Evolutionary conservation across 2,888 invertebrate species (phyloP), one percentile per base, ranked within the genome.

Genomic region (Agonopterix alstromeriana): DNA sequence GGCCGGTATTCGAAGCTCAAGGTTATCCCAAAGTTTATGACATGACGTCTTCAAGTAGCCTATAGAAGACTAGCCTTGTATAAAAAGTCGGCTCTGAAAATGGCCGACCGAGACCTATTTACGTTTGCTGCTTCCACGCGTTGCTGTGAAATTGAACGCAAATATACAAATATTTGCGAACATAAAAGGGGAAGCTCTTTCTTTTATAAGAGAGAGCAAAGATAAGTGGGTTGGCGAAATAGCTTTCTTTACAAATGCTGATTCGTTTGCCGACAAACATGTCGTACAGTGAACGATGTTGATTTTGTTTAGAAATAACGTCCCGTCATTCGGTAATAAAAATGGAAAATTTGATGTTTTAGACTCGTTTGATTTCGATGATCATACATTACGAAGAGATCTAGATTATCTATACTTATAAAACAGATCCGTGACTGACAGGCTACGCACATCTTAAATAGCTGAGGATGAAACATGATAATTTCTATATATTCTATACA

Each of bases 71-170:
- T 27, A 27, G 55, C 65, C 64, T 63, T 66, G 66, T 58, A 57
- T 49, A 52, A 56, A 46, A 55, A 53, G 46, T 49, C 52, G 47
- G 51, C 42, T 47, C 53, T 60, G 61, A 60, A 67, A 60, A 57
- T 14, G 10, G 53, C 51, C 51, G 67, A 50, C 68, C 70, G 54
- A 73, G 73, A 77, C 73, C 71, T 73, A 81, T 74, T 77, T 77
- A 58, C 63, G 61, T 59, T 63, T 57, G 63, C 63, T 59, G 55
- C 59, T 61, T 63, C 63, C 64, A 63, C 59, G 50, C 54, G 51
- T 8, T 11, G 12, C 42, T 7, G 8, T 8, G 64, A 67, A 74
- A 74, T 72, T 63, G 59, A 72, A 69, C 62, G 58, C 65, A 71
- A 72, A 57, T 53, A 57, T 58, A 57, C 65, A 71, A 72, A 57